Conservation (phyloP, 2,888 invertebrate species). For the Diadromus collaris region DNA sequence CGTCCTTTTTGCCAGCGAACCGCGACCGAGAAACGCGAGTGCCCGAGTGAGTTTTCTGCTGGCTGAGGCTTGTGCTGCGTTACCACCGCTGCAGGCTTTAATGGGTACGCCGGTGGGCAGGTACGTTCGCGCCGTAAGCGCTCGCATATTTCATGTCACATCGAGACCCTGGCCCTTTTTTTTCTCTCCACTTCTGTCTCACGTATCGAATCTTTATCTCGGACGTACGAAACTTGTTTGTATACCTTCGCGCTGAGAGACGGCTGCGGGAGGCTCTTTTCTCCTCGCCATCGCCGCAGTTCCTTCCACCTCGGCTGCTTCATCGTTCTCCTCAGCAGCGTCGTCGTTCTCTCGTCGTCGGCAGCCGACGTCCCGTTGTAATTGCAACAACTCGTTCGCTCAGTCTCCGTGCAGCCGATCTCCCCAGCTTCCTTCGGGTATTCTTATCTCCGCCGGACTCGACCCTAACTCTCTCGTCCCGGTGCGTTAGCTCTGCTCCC, state of each 20-base stretch:
- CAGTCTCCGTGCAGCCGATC: conserved; percentile 31
- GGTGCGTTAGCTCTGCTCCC: conserved; percentile 62
- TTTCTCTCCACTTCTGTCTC: conserved; percentile 54
- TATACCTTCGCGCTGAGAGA: conserved; percentile 3
- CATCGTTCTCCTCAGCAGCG: conserved; percentile 5
- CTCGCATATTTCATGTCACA: conserved; percentile 74
- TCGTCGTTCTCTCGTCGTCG: conserved; percentile 34
- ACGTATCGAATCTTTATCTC: conserved; percentile 56
- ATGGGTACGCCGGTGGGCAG: conserved; percentile 74
- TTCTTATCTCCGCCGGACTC: conserved; percentile 53
- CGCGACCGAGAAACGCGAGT: conserved; percentile 38
- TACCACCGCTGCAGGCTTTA: conserved; percentile 60
- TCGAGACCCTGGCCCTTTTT: conserved; percentile 59
- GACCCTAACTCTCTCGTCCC: conserved; percentile 54
- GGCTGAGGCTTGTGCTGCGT: conserved; percentile 48
- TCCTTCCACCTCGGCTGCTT: conserved; percentile 25
- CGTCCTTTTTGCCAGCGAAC: conserved; percentile 16
- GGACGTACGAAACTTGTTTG: conserved; percentile 25
- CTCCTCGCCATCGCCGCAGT: conserved; percentile 17
- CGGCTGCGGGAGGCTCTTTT: conserved; percentile 26
- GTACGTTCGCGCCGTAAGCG: conserved; percentile 70
- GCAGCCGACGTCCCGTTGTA: conserved; percentile 59
- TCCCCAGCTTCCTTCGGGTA: conserved; percentile 40
- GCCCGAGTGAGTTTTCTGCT: conserved; percentile 57
- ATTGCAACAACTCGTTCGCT: conserved; percentile 57